A percentile compares a stretch with the other conserved stretches of the same genome.
Evolutionary conservation across 2,888 invertebrate species (phyloP).

Genomic region (Dendrolimus pini): DNA sequence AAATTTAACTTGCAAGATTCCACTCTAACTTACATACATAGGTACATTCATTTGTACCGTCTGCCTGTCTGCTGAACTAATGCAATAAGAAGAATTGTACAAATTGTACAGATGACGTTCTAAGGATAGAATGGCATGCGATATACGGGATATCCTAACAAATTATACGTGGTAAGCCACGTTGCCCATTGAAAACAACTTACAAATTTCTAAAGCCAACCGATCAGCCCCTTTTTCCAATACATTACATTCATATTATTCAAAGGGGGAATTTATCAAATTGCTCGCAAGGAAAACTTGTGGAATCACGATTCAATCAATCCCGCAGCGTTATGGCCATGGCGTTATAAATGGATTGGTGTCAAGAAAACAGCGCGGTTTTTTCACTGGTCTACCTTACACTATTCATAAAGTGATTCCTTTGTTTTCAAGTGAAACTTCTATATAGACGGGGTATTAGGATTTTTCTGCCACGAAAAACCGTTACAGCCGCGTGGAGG

Average conservation of each 20-base stretch:
- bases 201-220: background rate
- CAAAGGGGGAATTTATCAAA: slow-evolving; percentile 3
- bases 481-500: no score
- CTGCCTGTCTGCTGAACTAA: background rate
- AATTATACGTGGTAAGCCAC: no score
- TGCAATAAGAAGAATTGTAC: background rate
- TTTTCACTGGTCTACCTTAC: slow-evolving; percentile 14
- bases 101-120: background rate
- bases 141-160: no score
- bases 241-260: slow-evolving; percentile 6
- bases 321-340: slow-evolving; percentile 9
- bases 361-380: slow-evolving; percentile 11
- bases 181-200: background rate
- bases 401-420: background rate
- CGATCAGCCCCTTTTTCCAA: slow-evolving; percentile 7
- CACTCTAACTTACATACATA: no score
- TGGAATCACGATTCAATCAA: slow-evolving; percentile 15
- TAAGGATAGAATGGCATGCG: background rate
- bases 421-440: no score
- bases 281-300: slow-evolving; percentile 8
- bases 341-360: slow-evolving; percentile 17
- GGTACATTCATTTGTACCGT: background rate
- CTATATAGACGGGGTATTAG: no score
- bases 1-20: no score
- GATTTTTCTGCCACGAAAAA: no score